Evolutionary conservation across 2,888 invertebrate species (phyloP), one percentile per base, ranked within the genome.

Genomic region (Ischnus inquisitorius): DNA sequence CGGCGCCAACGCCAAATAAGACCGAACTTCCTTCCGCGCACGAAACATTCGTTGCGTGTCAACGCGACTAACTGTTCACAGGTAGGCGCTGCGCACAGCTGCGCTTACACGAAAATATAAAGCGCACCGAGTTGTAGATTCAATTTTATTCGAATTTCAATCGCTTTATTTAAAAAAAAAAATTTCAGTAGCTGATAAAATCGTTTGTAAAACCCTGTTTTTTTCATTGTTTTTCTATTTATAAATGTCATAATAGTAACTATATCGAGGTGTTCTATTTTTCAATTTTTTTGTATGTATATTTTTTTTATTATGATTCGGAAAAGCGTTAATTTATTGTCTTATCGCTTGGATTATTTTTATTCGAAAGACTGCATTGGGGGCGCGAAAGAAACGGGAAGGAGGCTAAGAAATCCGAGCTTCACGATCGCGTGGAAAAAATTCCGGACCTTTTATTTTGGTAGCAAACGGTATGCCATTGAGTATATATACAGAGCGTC

Each of bases 1-100:
- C 39, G 34, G 54, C 68, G 60, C 34, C 16, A 54, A 28, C 65
- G 12, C 67, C 39, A 67, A 72, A 72, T 72, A 54, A 43, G 72
- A 68, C n/a, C 64, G 25, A 68, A 74, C 65, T 82, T 71, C 69
- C 72, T 62, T 74, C 78, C 78, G 14, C 60, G 19, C 10, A 68
- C 82, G 57, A 72, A 77, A 78, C 62, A 68, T 74, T 43, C 19
- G 2, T 34, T 51, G 22, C 41, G 22, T 39, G 48, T 41, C 48
- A 46, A 46, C 41, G 25, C 43, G 68, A 67, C 51, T 71, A 77
- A 82, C 65, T 39, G 72, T 72, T 72, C 51, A 12, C n/a, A 54
- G 51, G 41, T 41, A 8, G 34, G 6, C 19, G 54, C 1, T 3
- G 54, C 3, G 2, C 34, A 34, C 8, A 34, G 8, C 5, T 34